Evolutionary conservation across 2,888 invertebrate species (phyloP), one percentile per base, ranked within the genome.

Genomic region (Lutraria lutraria): DNA sequence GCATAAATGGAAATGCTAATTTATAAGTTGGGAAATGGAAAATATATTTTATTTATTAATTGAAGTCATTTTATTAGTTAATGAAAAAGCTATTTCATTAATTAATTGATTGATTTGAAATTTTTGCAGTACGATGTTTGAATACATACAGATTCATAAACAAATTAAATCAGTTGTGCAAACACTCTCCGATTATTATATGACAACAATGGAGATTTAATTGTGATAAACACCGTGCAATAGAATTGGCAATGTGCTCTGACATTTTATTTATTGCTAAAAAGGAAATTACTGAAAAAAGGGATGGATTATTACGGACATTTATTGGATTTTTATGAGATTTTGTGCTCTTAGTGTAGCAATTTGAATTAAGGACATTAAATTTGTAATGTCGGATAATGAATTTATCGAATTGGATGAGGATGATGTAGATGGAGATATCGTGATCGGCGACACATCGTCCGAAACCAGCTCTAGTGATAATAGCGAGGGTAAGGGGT

Each of bases 351-450:
- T 25, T 13, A 68, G n/a, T 68, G 63, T 25, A 68, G 63, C 12
- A 4, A 13, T 21, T 60, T 60, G 21, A 60, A 60, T 60, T 60
- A n/a, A 68, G 13, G 25, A 25, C n/a, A n/a, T n/a, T n/a, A n/a
- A n/a, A 25, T 25, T 68, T 25, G 25, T 10, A 68, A 93, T 93
- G 93, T 93, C 93, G 15, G 93, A 93, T 80, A 92, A 92, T 91
- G 92, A 92, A 43, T 93, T 92, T 85, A 85, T 93, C 53, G 92
- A 92, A 86, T 68, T 93, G 29, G 93, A 93, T 63, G 93, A 93
- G 52, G 88, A 90, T 56, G 90, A 92, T 53, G 92, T 91, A n/a
- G 93, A 93, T 79, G 93, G 89, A 19, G 93, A 93, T 83, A 80
- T 93, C 15, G 86, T 93, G 10, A 93, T 93, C 13, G 93, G 93